Evolutionary conservation across 2,888 invertebrate species (phyloP).

Genomic region (Argyresthia goedartella): DNA sequence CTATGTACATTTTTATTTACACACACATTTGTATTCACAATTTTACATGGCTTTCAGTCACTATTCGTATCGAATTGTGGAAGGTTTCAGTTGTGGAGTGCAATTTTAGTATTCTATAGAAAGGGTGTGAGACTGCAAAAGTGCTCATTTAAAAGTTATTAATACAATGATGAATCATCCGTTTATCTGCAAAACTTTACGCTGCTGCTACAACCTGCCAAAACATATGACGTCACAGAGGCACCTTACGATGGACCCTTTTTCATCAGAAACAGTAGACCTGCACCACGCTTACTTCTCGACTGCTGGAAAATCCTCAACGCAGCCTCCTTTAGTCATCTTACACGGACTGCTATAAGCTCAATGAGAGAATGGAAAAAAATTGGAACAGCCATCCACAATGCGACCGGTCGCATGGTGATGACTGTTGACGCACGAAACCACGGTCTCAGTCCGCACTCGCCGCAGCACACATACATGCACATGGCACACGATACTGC

Average conservation of each 20-base stretch:
- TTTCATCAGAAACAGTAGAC: conserved; percentile 66
- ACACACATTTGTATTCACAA: too few relatives aligned
- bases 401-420: conserved; percentile 78
- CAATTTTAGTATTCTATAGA: too few relatives aligned
- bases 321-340: conserved; percentile 77
- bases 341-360: conserved; percentile 93
- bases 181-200: too few relatives aligned
- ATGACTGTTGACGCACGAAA: conserved; percentile 92
- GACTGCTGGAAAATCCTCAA: conserved; percentile 26
- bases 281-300: conserved; percentile 76
- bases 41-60: too few relatives aligned
- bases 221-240: conserved; percentile 15
- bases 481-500: conserved; percentile 76
- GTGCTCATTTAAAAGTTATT: too few relatives aligned
- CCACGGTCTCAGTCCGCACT: conserved; percentile 94
- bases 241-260: conserved; percentile 26
- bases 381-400: conserved; percentile 81
- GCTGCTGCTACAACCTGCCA: too few relatives aligned
- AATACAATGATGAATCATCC: too few relatives aligned
- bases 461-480: conserved; percentile 78
- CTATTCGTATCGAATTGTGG: too few relatives aligned
- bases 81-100: too few relatives aligned
- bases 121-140: too few relatives aligned
- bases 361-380: conserved; percentile 95
- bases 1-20: too few relatives aligned